Evolutionary conservation across 2,113 vertebrate genomes (phyloP).

Genomic region (Oncorhynchus tshawytscha): DNA sequence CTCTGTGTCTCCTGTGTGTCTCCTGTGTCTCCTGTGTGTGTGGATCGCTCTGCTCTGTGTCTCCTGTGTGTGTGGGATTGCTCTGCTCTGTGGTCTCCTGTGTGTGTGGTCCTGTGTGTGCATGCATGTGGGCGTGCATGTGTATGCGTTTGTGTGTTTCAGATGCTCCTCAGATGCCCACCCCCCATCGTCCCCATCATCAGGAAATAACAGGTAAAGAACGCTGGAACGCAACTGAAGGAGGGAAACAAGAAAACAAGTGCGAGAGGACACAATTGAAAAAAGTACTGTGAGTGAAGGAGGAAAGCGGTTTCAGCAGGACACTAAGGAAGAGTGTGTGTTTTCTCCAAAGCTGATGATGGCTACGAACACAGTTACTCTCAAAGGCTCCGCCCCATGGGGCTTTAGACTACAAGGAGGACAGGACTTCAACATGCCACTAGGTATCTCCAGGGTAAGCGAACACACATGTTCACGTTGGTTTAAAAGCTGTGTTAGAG

Average conservation of each 20-base stretch:
- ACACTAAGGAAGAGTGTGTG: constrained; percentile 24
- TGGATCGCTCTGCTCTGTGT: too few species aligned
- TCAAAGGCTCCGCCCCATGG: constrained; percentile 93
- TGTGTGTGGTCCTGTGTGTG: not conserved
- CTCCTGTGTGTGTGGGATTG: too few species aligned
- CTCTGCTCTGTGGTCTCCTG: too few species aligned
- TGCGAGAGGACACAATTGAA: not conserved
- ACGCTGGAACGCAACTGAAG: constrained; percentile 22
- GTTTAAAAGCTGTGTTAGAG: not conserved
- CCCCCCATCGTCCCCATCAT: constrained; percentile 52
- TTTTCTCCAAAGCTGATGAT: constrained; percentile 68
- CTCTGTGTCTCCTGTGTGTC: too few species aligned
- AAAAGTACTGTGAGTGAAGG: constrained; percentile 32
- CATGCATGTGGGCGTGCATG: not conserved
- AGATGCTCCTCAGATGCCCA: constrained; percentile 65
- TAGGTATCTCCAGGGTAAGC: constrained; percentile 97
- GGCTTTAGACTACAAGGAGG: constrained; percentile 98
- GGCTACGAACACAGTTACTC: constrained; percentile 88
- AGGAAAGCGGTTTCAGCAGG: constrained; percentile 29
- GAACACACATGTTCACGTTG: not conserved
- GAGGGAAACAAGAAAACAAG: constrained; percentile 29
- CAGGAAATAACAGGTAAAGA: constrained; percentile 49
- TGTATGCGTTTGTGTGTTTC: constrained; percentile 43
- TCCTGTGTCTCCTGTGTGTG: too few species aligned
- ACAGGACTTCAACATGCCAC: constrained; percentile 99